Evolutionary conservation across 2,888 invertebrate genomes (phyloP).

Genomic region (Clistopyga incitator): DNA sequence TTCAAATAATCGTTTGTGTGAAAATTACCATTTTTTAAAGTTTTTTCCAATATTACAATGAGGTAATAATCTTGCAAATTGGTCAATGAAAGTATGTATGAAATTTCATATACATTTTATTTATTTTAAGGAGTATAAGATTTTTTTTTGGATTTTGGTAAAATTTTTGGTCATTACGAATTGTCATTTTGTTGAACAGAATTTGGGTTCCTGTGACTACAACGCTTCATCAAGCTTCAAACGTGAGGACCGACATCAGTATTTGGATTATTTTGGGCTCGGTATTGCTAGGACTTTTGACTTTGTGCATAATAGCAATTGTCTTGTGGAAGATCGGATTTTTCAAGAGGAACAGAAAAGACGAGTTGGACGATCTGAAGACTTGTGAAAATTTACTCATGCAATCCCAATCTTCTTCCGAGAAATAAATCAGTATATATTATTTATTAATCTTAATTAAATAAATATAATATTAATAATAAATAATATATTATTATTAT

Average conservation of each 20-base stretch:
- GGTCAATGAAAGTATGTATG: too few relatives aligned
- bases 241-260: slow-evolving; percentile 62
- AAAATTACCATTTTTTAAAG: too few relatives aligned
- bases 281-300: slow-evolving; percentile 71
- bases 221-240: slow-evolving; percentile 68
- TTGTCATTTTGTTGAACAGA: slow-evolving; percentile 54
- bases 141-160: not conserved
- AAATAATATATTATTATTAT: too few relatives aligned
- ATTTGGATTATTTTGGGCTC: slow-evolving; percentile 75
- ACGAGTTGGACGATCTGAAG: slow-evolving; percentile 63
- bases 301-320: slow-evolving; percentile 66
- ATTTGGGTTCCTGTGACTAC: slow-evolving; percentile 68
- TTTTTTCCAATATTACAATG: too few relatives aligned
- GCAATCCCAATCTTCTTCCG: not conserved
- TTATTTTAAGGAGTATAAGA: too few relatives aligned
- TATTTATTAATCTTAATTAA: not conserved
- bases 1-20: too few relatives aligned
- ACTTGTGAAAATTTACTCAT: not conserved
- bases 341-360: slow-evolving; percentile 70
- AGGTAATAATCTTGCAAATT: too few relatives aligned
- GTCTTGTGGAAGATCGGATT: slow-evolving; percentile 67
- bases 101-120: too few relatives aligned
- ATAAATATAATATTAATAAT: too few relatives aligned
- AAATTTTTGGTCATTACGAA: not conserved
- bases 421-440: slow-evolving; percentile 29